phyloP scores from a whole-genome alignment of 2,888 invertebrate genomes.

The Pyralis farinalis region DNA sequence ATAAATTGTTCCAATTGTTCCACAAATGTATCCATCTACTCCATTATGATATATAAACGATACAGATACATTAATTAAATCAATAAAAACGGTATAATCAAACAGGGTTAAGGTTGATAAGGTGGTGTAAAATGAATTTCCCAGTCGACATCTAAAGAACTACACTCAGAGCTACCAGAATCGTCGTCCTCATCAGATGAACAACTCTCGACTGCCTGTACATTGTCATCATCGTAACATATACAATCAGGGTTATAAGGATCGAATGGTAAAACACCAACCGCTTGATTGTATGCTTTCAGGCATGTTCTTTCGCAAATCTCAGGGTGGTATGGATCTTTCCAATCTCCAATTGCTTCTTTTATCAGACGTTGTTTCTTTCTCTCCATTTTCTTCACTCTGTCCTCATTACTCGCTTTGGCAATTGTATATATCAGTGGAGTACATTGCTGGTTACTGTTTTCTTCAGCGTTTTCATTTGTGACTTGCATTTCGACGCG shows the following conservation, averaged over 20 bases:
- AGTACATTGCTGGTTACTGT: slow-evolving; percentile 25
- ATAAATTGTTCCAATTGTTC: no score
- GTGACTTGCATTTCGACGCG: slow-evolving; percentile 52
- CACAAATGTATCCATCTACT: no score
- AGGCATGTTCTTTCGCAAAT: slow-evolving; percentile 47
- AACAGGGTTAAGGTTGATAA: slow-evolving; percentile 20
- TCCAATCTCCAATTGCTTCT: slow-evolving; percentile 37
- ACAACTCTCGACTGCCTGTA: slow-evolving; percentile 27
- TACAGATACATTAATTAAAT: no score
- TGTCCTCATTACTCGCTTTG: slow-evolving; percentile 41
- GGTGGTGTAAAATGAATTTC: slow-evolving; percentile 67
- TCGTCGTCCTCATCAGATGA: slow-evolving; percentile 41
- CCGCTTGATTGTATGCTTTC: slow-evolving; percentile 45
- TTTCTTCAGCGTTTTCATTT: slow-evolving; percentile 25
- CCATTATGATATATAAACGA: no score
- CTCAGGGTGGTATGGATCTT: slow-evolving; percentile 47
- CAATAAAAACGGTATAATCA: no score
- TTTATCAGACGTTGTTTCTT: slow-evolving; percentile 33
- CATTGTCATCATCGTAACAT: slow-evolving; percentile 22
- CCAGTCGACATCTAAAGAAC: slow-evolving; percentile 62
- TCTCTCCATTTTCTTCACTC: slow-evolving; percentile 34
- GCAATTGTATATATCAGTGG: slow-evolving; percentile 57
- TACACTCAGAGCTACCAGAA: slow-evolving; percentile 41
- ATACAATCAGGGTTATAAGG: slow-evolving; percentile 32
- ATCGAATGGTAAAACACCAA: slow-evolving; percentile 33